Base-by-base conservation (phyloP, 30 jellyfish, hydroid and myxozoan genomes). In the Hydractinia echinata region DNA sequence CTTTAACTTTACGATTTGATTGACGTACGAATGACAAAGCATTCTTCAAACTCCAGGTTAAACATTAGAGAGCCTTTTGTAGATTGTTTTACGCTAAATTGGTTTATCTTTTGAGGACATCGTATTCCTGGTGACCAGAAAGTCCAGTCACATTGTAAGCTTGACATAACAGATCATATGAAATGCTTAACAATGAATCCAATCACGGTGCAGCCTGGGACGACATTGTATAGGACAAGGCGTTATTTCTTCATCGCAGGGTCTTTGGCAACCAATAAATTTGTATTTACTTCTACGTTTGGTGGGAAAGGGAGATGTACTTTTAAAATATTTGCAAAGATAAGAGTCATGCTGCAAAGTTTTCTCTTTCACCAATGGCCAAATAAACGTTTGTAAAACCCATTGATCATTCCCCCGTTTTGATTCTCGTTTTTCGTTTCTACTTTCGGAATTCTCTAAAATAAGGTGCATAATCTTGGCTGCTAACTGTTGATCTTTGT, bases 341-440 rank as follows among this genome's bases (percentile, higher is more conserved):
- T 49, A 76, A 6, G 84, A 30, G 53, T 76, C 84, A 16, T 76
- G 84, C 82, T 76, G 84, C 30, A 76, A 76, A 50, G 55, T 79
- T 19, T 76, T 58, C 13, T 76, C 30, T 49, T 76, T 50, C 0
- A 76, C 19, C 18, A 18, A 14, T 10, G 84, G 78, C 84, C 84
- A 76, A 15, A 76, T 11, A 4, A 14, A 15, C 7, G 4, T 19
- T 6, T 19, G 51, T 9, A 76, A 54, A 7, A 76, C 79, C 21
- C 13, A 49, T 76, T 76, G 84, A 50, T 50, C 84, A 54, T 15
- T 61, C 0, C 15, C 76, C 21, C 9, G 15, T 10, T 50, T 50
- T 66, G 76, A 50, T 66, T 66, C 76, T 6, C 49, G 10, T 8
- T 13, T 8, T 19, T 53, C 49, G 49, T 66, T 66, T 13, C 76